Conservation (phyloP, 1,140 invertebrate species). For the Pseudoatta argentina region DNA sequence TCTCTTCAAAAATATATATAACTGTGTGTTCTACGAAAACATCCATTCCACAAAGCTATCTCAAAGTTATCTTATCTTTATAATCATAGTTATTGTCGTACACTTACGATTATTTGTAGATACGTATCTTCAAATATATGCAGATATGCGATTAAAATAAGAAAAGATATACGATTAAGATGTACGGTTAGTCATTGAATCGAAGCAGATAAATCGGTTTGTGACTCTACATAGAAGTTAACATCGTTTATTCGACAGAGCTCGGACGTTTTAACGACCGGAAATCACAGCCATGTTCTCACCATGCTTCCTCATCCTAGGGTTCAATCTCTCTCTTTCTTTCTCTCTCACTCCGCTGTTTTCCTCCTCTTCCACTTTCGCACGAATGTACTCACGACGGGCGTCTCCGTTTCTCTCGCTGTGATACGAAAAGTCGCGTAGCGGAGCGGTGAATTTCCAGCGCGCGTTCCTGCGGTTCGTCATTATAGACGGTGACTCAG, state of each 20-base stretch:
- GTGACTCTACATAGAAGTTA: constrained; percentile 6
- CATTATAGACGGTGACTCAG: constrained; percentile 85
- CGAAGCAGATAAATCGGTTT: constrained; percentile 40
- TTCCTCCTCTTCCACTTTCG: constrained; percentile 20
- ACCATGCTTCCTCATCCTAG: constrained; percentile 63
- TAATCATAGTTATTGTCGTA: background rate
- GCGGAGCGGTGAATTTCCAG: constrained; percentile 69
- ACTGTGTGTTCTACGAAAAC: background rate
- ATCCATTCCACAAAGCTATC: background rate
- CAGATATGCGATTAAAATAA: background rate
- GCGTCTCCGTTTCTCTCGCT: constrained; percentile 31
- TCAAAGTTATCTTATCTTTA: constrained; percentile 2
- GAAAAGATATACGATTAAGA: background rate
- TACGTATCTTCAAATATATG: background rate
- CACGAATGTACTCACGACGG: background rate
- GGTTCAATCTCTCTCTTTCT: background rate
- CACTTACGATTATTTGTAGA: too few relatives aligned
- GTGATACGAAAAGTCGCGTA: constrained; percentile 71
- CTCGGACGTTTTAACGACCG: constrained; percentile 70
- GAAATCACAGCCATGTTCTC: constrained; percentile 75
- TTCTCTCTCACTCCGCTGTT: constrained; percentile 8
- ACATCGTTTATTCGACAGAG: constrained; percentile 54
- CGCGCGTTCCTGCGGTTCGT: constrained; percentile 77
- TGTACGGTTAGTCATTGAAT: background rate
- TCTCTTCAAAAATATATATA: background rate